Evolutionary conservation across 2,797 vertebrate species (phyloP).

Genomic region (Otolemur crassicaudatus): DNA sequence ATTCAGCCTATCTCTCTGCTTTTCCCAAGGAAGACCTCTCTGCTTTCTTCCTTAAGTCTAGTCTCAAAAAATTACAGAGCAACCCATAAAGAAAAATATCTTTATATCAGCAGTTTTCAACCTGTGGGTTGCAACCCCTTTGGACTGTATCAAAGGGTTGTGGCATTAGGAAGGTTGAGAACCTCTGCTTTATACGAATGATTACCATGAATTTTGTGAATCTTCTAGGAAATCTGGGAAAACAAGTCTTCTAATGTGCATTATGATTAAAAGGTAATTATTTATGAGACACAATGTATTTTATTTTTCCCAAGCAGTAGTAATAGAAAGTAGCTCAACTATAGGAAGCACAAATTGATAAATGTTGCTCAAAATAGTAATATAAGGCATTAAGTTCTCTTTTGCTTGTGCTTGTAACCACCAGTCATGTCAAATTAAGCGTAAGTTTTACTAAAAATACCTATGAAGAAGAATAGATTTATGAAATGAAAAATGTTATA

Average conservation of each 20-base stretch:
- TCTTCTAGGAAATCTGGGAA: background rate
- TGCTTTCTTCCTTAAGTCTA: background rate
- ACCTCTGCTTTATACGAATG: background rate
- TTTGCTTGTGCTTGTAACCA: background rate
- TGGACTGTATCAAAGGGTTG: no score
- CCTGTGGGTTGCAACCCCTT: no score
- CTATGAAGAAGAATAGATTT: background rate
- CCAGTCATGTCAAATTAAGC: background rate
- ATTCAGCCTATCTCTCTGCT: background rate
- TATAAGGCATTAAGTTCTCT: background rate
- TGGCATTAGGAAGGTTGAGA: no score
- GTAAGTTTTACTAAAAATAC: slow-evolving; percentile 30
- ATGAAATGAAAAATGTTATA: background rate
- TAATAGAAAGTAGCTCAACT: background rate
- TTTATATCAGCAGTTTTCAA: background rate
- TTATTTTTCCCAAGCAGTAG: background rate
- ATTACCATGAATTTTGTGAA: background rate
- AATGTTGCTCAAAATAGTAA: slow-evolving; percentile 20
- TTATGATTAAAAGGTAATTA: slow-evolving; percentile 27
- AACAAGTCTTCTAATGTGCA: background rate
- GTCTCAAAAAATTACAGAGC: background rate
- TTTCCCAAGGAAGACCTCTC: background rate
- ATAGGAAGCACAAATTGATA: background rate
- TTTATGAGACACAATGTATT: background rate
- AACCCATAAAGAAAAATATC: background rate